These are phyloP conservation scores for Lasioglossum figueresi DNA, from an alignment of 2,888 invertebrate species.

Conservation along the genomic window DNA sequence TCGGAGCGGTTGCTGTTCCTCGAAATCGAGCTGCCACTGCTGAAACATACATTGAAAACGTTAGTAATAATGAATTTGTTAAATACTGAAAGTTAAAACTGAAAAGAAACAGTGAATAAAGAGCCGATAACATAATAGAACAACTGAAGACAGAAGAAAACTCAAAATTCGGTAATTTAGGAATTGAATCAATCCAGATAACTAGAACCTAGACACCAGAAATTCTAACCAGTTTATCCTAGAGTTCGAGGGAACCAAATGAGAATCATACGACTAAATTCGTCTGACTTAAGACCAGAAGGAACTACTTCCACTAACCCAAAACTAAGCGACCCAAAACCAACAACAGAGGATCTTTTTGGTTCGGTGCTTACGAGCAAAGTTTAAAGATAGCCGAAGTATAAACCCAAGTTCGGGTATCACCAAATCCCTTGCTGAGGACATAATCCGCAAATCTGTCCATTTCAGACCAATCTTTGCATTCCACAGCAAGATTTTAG, in stretches of 20 bases:
- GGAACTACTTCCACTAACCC: neutral
- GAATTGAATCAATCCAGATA: neutral
- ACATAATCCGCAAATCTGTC: neutral
- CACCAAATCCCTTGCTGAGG: neutral
- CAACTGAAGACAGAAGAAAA: neutral
- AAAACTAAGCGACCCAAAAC: neutral
- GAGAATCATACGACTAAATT: neutral
- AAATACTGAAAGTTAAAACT: neutral
- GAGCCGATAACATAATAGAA: neutral
- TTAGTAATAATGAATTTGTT: neutral
- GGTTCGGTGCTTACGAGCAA: neutral
- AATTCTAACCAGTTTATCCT: neutral
- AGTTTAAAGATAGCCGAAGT: neutral
- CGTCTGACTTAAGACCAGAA: neutral
- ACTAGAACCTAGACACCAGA: neutral
- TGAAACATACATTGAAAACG: conserved; percentile 64
- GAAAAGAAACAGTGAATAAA: neutral
- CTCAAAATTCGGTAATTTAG: neutral
- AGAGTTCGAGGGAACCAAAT: neutral
- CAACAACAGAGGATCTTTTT: neutral
- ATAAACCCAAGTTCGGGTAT: neutral
- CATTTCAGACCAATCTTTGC: neutral
- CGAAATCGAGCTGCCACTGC: conserved; percentile 91
- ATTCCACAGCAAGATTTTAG: neutral
- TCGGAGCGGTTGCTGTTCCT: conserved; percentile 91